Conservation (phyloP, 1,140 invertebrate genomes). For the Artemia franciscana region DNA sequence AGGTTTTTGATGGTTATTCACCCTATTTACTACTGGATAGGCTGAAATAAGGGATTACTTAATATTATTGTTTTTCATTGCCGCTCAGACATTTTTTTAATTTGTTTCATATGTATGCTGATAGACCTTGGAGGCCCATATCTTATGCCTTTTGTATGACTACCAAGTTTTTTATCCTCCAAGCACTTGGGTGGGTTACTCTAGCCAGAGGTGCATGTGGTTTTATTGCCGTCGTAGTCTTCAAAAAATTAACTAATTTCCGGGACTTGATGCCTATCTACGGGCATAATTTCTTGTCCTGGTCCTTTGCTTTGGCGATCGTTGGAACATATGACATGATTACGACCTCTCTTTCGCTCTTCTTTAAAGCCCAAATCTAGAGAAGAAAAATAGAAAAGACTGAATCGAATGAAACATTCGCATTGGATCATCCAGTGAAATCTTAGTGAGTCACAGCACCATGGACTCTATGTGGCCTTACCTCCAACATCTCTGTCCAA, state of each 20-base stretch:
- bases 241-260: slow-evolving; percentile 66
- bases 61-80: too few species aligned
- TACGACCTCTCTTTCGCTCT: slow-evolving; percentile 58
- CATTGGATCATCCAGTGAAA: slow-evolving; percentile 39
- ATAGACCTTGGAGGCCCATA: too few species aligned
- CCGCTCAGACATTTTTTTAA: too few species aligned
- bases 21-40: too few species aligned
- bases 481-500: too few species aligned
- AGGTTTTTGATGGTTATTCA: too few species aligned
- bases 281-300: slow-evolving; percentile 83
- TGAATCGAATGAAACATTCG: slow-evolving; percentile 56
- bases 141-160: too few species aligned
- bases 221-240: slow-evolving; percentile 62
- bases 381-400: slow-evolving; percentile 43
- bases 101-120: too few species aligned
- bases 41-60: too few species aligned
- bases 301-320: slow-evolving; percentile 70
- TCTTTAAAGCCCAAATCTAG: slow-evolving; percentile 56
- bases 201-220: slow-evolving; percentile 63
- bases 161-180: too few species aligned
- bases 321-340: slow-evolving; percentile 61
- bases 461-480: too few species aligned
- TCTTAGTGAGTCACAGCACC: neutral
- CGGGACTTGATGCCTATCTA: slow-evolving; percentile 90
- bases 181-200: too few species aligned